phyloP scores from a whole-genome alignment of 2,113 vertebrate species.

The Rhinoderma darwinii region DNA sequence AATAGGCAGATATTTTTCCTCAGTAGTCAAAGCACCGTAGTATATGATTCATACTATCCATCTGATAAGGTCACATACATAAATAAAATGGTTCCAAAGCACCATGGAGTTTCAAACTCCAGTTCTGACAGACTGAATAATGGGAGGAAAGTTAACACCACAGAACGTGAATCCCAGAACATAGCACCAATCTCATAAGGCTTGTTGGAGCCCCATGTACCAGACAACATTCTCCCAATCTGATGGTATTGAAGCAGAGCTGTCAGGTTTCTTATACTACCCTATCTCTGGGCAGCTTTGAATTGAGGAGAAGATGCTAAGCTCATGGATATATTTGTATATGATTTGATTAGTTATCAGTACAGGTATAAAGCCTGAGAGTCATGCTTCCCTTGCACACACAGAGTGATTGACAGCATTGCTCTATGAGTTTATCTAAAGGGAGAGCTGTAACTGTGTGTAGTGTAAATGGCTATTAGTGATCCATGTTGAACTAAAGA shows the following conservation, averaged over 20 bases:
- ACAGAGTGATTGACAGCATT: too few relatives aligned
- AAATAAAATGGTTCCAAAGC: not conserved
- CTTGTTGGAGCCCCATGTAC: not conserved
- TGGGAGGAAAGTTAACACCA: not conserved
- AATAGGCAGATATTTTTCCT: not conserved
- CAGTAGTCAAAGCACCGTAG: not conserved
- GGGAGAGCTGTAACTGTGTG: too few relatives aligned
- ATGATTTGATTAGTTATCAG: not conserved
- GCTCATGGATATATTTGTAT: not conserved
- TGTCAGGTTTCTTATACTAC: not conserved
- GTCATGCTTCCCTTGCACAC: too few relatives aligned
- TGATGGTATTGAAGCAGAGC: not conserved
- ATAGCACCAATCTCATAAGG: slow-evolving; percentile 31
- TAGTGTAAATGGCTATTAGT: too few relatives aligned
- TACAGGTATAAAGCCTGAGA: not conserved
- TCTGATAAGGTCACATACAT: not conserved
- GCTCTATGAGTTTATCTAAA: too few relatives aligned
- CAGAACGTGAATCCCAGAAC: not conserved
- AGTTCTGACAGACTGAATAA: not conserved
- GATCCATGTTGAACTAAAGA: too few relatives aligned
- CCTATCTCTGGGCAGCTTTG: not conserved
- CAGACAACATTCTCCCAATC: not conserved
- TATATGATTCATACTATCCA: not conserved
- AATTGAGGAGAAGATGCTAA: not conserved
- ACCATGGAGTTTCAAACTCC: not conserved